Evolutionary conservation across 2,113 vertebrate genomes (phyloP).

Genomic region (Puffinus mauretanicus): DNA sequence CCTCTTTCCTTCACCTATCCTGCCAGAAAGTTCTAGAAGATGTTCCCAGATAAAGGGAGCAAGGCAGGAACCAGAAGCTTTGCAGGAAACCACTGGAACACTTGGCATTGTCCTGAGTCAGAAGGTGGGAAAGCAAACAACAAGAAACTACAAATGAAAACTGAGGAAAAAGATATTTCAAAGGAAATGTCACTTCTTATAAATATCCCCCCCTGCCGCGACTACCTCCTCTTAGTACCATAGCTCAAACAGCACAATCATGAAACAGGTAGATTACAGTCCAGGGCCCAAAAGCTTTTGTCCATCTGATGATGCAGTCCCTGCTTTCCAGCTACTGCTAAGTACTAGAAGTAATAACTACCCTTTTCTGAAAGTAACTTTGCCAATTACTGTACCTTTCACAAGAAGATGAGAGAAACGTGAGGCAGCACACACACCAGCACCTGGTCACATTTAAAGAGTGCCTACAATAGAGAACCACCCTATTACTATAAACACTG

Average conservation of each 20-base stretch:
- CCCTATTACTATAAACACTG: neutral
- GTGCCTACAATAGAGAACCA: neutral
- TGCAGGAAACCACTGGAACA: neutral
- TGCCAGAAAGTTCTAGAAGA: neutral
- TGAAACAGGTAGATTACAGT: neutral
- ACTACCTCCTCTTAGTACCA: neutral
- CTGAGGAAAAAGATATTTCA: neutral
- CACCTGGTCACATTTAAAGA: neutral
- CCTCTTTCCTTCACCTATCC: neutral
- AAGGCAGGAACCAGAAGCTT: neutral
- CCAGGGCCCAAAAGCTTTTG: neutral
- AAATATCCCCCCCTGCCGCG: accelerated
- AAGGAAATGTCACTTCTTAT: neutral
- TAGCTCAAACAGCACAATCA: neutral
- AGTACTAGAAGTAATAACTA: neutral
- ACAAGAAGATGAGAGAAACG: neutral
- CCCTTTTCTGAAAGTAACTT: neutral
- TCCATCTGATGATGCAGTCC: neutral
- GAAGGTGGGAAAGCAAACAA: neutral
- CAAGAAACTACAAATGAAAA: neutral
- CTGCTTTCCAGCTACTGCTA: neutral
- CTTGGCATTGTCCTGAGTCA: neutral
- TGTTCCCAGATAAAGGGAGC: neutral
- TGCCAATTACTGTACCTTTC: neutral
- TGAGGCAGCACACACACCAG: neutral